phyloP scores from a whole-genome alignment of 1,140 invertebrate species.

The Zophobas morio region DNA sequence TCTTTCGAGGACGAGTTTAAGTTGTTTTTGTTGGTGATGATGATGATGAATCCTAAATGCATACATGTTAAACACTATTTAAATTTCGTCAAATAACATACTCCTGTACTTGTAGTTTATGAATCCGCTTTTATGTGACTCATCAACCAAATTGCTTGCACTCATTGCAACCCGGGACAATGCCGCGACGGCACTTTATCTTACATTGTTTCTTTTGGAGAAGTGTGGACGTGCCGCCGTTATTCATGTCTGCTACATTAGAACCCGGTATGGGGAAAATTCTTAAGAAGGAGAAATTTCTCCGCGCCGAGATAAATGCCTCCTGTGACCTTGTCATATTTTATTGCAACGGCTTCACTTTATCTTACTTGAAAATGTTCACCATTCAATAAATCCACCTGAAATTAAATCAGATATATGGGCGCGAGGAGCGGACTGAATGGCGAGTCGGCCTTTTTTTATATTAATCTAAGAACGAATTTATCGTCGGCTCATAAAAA shows the following conservation, averaged over 20 bases:
- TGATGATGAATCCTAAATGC: no score
- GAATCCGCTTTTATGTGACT: neutral
- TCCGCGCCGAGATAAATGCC: constrained; percentile 14
- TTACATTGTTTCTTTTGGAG: constrained; percentile 29
- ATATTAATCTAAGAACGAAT: neutral
- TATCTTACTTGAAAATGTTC: constrained; percentile 26
- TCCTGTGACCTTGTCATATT: constrained; percentile 31
- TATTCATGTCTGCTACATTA: constrained; percentile 40
- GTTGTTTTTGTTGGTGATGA: no score
- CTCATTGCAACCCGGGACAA: constrained; percentile 7
- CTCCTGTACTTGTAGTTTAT: no score
- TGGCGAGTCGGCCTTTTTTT: neutral
- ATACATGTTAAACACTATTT: no score
- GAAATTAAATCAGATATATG: constrained; percentile 26
- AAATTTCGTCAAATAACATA: no score
- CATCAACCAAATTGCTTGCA: constrained; percentile 40
- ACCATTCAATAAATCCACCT: constrained; percentile 30
- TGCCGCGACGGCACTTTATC: constrained; percentile 30
- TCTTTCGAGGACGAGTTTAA: no score
- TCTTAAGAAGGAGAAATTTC: constrained; percentile 23
- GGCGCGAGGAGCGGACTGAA: constrained; percentile 2
- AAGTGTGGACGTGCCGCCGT: constrained; percentile 25
- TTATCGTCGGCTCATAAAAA: constrained; percentile 7
- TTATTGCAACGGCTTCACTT: constrained; percentile 13
- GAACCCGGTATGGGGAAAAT: constrained; percentile 10